Conservation (phyloP, 2,888 invertebrate species). For the Phytoseiulus persimilis region DNA sequence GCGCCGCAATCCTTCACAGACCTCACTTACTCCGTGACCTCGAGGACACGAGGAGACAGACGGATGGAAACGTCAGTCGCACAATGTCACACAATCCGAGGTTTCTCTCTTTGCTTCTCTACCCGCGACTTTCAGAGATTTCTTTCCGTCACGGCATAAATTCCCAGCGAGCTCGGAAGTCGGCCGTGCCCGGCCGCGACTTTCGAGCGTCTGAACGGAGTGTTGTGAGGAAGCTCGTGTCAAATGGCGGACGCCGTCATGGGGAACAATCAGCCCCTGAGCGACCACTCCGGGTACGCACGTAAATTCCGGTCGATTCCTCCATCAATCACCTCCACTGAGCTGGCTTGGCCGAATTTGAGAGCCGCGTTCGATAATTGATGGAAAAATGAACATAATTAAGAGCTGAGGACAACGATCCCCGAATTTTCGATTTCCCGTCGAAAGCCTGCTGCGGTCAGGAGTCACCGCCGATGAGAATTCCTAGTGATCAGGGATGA, state of each 20-base stretch:
- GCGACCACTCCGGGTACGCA: too few relatives aligned
- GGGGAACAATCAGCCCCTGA: too few relatives aligned
- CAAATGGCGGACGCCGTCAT: too few relatives aligned
- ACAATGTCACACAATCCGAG: neutral
- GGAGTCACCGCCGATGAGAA: neutral
- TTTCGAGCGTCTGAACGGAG: neutral
- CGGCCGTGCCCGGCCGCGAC: neutral
- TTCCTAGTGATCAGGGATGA: neutral
- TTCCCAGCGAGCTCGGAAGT: too few relatives aligned
- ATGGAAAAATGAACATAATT: neutral
- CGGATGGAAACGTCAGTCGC: neutral
- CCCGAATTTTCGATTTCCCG: neutral
- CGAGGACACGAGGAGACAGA: neutral
- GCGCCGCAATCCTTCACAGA: neutral
- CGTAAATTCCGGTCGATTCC: too few relatives aligned
- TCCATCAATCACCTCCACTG: too few relatives aligned
- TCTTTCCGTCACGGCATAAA: too few relatives aligned
- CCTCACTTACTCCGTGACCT: neutral
- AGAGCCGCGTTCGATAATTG: neutral
- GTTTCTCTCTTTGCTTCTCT: neutral
- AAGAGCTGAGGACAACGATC: neutral
- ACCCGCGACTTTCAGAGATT: too few relatives aligned
- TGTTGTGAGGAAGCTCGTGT: too few relatives aligned
- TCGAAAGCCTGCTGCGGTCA: neutral
- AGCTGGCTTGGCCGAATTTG: too few relatives aligned